Evolutionary conservation across 2,797 vertebrate species (phyloP).

Genomic region (Siniperca obscura): DNA sequence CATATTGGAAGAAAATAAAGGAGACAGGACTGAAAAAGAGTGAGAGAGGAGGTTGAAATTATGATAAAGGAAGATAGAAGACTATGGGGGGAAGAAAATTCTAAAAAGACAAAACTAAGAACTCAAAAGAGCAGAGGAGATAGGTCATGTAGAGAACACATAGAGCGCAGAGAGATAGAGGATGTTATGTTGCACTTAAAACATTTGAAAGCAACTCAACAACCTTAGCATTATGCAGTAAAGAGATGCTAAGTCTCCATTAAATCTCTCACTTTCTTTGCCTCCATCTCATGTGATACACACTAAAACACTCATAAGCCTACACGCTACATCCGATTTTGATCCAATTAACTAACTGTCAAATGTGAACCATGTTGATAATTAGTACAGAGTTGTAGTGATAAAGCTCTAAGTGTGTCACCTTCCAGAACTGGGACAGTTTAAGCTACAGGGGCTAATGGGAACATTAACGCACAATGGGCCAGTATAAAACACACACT

Average conservation of each 20-base stretch:
- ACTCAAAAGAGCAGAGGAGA: not conserved
- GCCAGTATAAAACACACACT: constrained; percentile 37
- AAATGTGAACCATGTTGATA: constrained; percentile 66
- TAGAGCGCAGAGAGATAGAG: not conserved
- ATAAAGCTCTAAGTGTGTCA: constrained; percentile 80
- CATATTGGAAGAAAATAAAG: constrained; percentile 31
- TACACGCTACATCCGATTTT: constrained; percentile 18
- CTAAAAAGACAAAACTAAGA: not conserved
- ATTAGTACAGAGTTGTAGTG: constrained; percentile 70
- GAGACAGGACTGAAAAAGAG: not conserved
- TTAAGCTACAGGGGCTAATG: constrained; percentile 65
- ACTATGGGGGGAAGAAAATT: not conserved
- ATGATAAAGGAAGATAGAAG: constrained; percentile 5
- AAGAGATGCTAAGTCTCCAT: not conserved
- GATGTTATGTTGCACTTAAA: not conserved
- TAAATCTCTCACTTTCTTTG: constrained; percentile 4
- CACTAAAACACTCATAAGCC: constrained; percentile 8
- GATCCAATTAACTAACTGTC: constrained; percentile 68
- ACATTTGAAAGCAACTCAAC: not conserved
- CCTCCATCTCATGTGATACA: constrained; percentile 18
- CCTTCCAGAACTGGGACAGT: constrained; percentile 79
- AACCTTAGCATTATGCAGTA: not conserved
- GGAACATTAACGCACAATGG: constrained; percentile 52
- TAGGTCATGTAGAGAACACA: not conserved
- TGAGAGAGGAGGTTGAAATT: not conserved